Evolutionary conservation across 1,140 invertebrate species (phyloP), one percentile per base, ranked within the genome.

Genomic region (Aradophagus sp.): DNA sequence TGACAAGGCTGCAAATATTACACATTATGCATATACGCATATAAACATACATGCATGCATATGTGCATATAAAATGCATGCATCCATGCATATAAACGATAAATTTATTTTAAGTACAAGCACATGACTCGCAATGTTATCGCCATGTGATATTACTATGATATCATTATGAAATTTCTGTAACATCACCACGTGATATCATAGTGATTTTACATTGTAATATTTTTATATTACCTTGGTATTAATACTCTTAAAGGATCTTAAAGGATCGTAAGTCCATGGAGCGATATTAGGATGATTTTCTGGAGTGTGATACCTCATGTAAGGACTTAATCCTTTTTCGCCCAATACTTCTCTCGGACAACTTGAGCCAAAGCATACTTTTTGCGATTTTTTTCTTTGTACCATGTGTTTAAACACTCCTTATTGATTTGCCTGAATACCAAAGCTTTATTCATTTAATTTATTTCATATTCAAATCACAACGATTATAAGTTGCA

Each of bases 291-390:
- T 75, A n/a, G 74, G 72, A 76, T 70, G 44, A 45, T 84, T 61
- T 35, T 84, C 82, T 4, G 12, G 15, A 6, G 53, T 73, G 34
- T 77, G 63, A 39, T 74, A 72, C 35, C 39, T 66, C 80, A 84
- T 82, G 39, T 81, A 80, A 8, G 75, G 11, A 47, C 11, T 77
- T 35, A 76, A 71, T 11, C 76, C 73, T 26, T 62, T 77, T 16
- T 48, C 67, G 10, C 74, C 73, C 15, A 56, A 53, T 10, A 71
- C 69, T 39, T 80, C 75, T n/a, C 80, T 69, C n/a, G 72, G 7
- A 48, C 66, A 67, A 53, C 73, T 75, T 2, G 80, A 84, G 14
- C 82, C 82, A 36, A 84, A 84, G 52, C 80, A 81, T 76, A 84
- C 73, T 70, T 68, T 80, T 20, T 77, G 70, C n/a, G 63, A 56